Percentiles rank a stretch among this genome's conserved stretches.
Conservation (phyloP, 2,888 invertebrate genomes). For the Cataglyphis cursor region DNA sequence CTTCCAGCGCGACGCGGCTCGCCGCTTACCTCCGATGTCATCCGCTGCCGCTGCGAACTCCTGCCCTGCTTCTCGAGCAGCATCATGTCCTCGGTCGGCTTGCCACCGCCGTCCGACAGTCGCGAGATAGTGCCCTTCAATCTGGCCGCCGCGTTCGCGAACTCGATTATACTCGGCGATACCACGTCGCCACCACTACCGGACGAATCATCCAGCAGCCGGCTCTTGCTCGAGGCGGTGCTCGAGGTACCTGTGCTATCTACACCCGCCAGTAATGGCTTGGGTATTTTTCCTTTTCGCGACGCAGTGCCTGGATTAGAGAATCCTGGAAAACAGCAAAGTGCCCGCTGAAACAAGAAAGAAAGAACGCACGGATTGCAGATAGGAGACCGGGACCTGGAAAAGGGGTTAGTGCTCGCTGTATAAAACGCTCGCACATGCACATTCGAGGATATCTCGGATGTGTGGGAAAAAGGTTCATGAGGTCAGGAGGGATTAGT, state of each 20-base stretch:
- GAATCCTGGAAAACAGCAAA: slow-evolving; percentile 95
- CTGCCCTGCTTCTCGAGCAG: slow-evolving; percentile 93
- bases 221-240: slow-evolving; percentile 85
- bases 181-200: slow-evolving; percentile 73
- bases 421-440: slow-evolving; percentile 85
- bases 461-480: slow-evolving; percentile 38
- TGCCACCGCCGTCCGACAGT: slow-evolving; percentile 80
- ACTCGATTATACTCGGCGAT: slow-evolving; percentile 86
- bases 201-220: slow-evolving; percentile 83
- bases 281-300: slow-evolving; percentile 93
- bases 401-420: slow-evolving; percentile 87
- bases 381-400: slow-evolving; percentile 84
- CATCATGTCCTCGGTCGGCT: slow-evolving; percentile 90
- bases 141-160: slow-evolving; percentile 79
- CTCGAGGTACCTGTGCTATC: slow-evolving; percentile 86
- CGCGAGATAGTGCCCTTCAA: slow-evolving; percentile 81
- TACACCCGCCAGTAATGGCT: slow-evolving; percentile 91
- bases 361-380: slow-evolving; percentile 86
- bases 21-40: slow-evolving; percentile 87
- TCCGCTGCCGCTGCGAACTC: slow-evolving; percentile 92
- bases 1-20: slow-evolving; percentile 87
- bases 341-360: slow-evolving; percentile 92
- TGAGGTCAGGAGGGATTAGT: slow-evolving; percentile 66
- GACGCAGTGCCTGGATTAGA: slow-evolving; percentile 92
- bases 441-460: slow-evolving; percentile 79